A percentile compares a stretch with the other conserved stretches of the same genome.
phyloP scores from a whole-genome alignment of 1,140 invertebrate genomes.

The Drosophila kepulauana region DNA sequence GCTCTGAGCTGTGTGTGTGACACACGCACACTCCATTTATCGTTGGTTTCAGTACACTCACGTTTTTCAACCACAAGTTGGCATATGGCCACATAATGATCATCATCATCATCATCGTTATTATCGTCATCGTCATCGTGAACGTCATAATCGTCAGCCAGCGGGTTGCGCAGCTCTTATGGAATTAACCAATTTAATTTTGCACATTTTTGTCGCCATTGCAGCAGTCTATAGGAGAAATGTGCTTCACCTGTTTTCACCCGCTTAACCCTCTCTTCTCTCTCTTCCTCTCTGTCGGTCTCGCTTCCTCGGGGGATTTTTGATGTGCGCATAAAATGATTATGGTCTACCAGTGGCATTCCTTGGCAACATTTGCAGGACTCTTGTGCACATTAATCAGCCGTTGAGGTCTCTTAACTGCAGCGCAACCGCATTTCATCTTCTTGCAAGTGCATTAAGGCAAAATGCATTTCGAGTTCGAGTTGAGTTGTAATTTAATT shows the following conservation, averaged over 20 bases:
- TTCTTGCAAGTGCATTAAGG: slow-evolving; percentile 5
- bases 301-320: not conserved
- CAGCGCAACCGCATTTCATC: not conserved
- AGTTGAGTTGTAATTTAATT: slow-evolving; percentile 38
- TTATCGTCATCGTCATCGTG: not conserved
- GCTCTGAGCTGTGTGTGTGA: not conserved
- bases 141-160: not conserved
- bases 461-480: slow-evolving; percentile 21
- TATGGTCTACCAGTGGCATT: slow-evolving; percentile 43
- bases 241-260: not conserved
- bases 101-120: not conserved
- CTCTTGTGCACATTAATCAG: slow-evolving; percentile 30
- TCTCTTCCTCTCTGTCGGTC: too few species aligned
- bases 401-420: slow-evolving; percentile 14
- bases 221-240: slow-evolving; percentile 8
- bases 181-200: slow-evolving; percentile 51
- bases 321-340: slow-evolving; percentile 67
- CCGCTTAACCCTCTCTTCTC: not conserved
- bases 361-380: slow-evolving; percentile 9
- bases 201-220: slow-evolving; percentile 42
- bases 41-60: slow-evolving; percentile 7
- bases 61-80: slow-evolving; percentile 25
- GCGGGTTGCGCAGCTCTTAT: slow-evolving; percentile 40
- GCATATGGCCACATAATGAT: slow-evolving; percentile 10
- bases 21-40: not conserved